Percentiles rank a stretch among this genome's conserved stretches.
phyloP scores from a whole-genome alignment of 2,888 invertebrate genomes.

The Pseudococcus longispinus region DNA sequence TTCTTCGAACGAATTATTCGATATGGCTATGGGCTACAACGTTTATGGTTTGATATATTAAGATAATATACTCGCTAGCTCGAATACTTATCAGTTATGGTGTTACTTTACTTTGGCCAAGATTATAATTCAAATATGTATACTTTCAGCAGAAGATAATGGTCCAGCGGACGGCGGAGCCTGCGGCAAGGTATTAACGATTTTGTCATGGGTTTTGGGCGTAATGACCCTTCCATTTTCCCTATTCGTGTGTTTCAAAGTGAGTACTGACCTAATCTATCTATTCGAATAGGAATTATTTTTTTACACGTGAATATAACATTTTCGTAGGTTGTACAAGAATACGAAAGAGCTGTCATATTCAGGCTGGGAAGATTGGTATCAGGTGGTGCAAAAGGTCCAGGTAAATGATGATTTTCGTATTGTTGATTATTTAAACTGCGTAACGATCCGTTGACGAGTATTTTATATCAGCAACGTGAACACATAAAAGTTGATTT shows the following conservation, averaged over 20 bases:
- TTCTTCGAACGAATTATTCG: neutral
- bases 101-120: neutral
- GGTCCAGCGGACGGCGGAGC: slow-evolving; percentile 72
- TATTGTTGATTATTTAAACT: neutral
- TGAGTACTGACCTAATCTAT: too few relatives aligned
- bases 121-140: neutral
- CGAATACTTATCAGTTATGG: neutral
- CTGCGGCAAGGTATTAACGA: slow-evolving; percentile 83
- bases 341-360: slow-evolving; percentile 94
- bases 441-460: neutral
- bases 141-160: slow-evolving; percentile 68
- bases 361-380: slow-evolving; percentile 88
- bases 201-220: slow-evolving; percentile 82
- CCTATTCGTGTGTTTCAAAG: slow-evolving; percentile 84
- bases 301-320: neutral
- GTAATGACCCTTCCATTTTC: slow-evolving; percentile 83
- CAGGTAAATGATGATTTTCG: slow-evolving; percentile 70
- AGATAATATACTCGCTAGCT: too few relatives aligned
- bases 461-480: neutral
- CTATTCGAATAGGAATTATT: too few relatives aligned
- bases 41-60: neutral
- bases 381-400: slow-evolving; percentile 91
- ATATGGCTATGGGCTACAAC: neutral
- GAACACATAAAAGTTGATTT: neutral
- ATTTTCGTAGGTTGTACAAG: slow-evolving; percentile 83